phyloP scores from a whole-genome alignment of 2,113 vertebrate genomes.

The Panthera uncia region DNA sequence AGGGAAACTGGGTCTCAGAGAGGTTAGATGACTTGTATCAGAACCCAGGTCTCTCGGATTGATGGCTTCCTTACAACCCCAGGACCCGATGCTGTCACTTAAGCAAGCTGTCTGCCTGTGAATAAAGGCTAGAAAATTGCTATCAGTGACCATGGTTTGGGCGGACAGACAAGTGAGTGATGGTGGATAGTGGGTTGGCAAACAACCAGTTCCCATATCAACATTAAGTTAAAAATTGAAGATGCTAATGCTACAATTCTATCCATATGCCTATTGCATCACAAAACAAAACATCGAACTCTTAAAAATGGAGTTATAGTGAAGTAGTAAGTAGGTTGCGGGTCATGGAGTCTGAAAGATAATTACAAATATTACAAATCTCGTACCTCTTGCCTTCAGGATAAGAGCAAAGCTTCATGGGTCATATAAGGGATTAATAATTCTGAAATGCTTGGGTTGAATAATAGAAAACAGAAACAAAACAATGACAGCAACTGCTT shows the following conservation, averaged over 20 bases:
- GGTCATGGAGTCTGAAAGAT: background rate
- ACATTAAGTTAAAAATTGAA: background rate
- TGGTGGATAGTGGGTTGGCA: background rate
- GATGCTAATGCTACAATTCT: background rate
- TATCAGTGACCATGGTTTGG: accelerated
- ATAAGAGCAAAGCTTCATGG: background rate
- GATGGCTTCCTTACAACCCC: background rate
- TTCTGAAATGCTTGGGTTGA: background rate
- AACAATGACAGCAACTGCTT: background rate
- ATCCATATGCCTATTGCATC: background rate
- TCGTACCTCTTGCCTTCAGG: background rate
- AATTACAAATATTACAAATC: background rate
- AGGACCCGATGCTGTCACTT: background rate
- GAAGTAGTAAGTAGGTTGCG: background rate
- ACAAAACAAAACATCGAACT: background rate
- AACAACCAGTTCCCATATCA: background rate
- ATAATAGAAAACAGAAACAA: conserved; percentile 31
- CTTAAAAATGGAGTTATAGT: background rate
- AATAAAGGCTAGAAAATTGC: background rate
- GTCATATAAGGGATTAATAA: background rate
- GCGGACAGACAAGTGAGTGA: background rate
- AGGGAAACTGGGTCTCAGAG: background rate
- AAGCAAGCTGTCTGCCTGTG: background rate
- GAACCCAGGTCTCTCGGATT: background rate
- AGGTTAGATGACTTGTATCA: background rate